These are phyloP conservation scores for Morpho deidamia DNA, from an alignment of 2,888 invertebrate genomes.

Conservation along the genomic window DNA sequence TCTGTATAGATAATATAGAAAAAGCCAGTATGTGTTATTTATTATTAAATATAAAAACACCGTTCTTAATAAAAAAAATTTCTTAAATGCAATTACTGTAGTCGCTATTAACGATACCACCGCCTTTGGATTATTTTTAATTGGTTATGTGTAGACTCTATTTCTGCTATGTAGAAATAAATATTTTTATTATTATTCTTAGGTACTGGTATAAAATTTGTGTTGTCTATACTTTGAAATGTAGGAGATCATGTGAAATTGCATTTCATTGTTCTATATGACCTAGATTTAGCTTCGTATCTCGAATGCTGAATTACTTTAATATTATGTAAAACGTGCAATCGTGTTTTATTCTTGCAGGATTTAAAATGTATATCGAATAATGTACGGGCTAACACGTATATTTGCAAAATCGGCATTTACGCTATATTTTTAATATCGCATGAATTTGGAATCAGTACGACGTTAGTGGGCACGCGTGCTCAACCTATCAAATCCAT, in stretches of 20 bases:
- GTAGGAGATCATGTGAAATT: conserved; percentile 10
- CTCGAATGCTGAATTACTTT: conserved; percentile 18
- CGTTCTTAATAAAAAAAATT: too few relatives aligned
- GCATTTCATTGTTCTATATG: conserved; percentile 12
- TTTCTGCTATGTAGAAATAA: neutral
- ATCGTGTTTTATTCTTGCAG: conserved; percentile 13
- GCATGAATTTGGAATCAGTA: too few relatives aligned
- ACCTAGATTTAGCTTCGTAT: conserved; percentile 15
- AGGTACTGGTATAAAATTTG: neutral
- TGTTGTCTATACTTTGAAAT: neutral
- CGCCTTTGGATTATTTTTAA: too few relatives aligned
- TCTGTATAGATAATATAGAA: too few relatives aligned
- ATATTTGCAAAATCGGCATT: too few relatives aligned
- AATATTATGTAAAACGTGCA: conserved; percentile 20
- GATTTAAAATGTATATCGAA: neutral
- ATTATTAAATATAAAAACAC: too few relatives aligned
- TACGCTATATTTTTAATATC: too few relatives aligned
- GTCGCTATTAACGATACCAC: too few relatives aligned
- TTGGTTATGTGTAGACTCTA: neutral
- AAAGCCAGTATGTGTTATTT: too few relatives aligned
- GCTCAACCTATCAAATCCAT: too few relatives aligned
- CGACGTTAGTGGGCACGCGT: too few relatives aligned
- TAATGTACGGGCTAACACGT: neutral
- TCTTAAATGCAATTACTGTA: too few relatives aligned
- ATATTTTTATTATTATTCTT: neutral